Evolutionary conservation across 2,797 vertebrate genomes (phyloP).

Genomic region (Helarctos malayanus): DNA sequence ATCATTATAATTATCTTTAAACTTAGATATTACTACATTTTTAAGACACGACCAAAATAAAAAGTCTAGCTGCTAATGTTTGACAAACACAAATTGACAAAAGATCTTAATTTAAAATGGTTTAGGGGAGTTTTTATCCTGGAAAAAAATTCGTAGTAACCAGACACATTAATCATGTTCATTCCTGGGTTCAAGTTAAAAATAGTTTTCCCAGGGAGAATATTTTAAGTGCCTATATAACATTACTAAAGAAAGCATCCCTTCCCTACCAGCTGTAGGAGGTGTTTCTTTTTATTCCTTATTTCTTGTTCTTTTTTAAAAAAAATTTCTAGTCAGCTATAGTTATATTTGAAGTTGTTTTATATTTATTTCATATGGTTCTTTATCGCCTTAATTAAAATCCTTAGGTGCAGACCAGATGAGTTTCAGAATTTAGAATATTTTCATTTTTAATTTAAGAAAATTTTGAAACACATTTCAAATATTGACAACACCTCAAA

Average conservation of each 20-base stretch:
- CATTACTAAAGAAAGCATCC: background rate
- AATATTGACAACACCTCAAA: background rate
- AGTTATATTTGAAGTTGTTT: background rate
- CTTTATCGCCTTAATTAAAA: background rate
- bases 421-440: background rate
- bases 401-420: background rate
- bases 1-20: background rate
- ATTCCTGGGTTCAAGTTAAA: slow-evolving; percentile 3
- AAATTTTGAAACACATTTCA: background rate
- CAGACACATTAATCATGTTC: background rate
- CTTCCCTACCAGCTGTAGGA: background rate
- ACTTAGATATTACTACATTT: background rate
- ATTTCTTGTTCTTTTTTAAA: background rate
- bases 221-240: slow-evolving; percentile 22
- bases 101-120: background rate
- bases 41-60: background rate
- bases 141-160: background rate
- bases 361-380: background rate
- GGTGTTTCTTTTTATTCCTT: background rate
- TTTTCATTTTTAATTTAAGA: slow-evolving; percentile 11
- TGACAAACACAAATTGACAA: background rate
- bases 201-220: background rate
- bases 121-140: background rate
- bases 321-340: background rate
- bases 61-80: background rate